A percentile compares a stretch with the other conserved stretches of the same genome.
These are phyloP conservation scores for Sinentomon sp. DNA, from an alignment of 2,888 invertebrate species.

Conservation along the genomic window DNA sequence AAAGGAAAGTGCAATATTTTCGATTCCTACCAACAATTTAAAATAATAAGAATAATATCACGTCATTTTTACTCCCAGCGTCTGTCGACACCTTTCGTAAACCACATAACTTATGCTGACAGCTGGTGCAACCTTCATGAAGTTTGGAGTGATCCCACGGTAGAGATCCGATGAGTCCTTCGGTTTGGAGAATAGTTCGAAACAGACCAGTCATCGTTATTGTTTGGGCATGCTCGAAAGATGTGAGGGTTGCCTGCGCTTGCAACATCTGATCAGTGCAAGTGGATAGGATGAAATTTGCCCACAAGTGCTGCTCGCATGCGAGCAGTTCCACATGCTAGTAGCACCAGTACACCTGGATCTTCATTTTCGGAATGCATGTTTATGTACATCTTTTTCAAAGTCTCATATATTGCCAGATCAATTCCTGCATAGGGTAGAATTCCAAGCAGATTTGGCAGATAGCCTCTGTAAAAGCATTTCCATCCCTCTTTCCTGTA, in stretches of 20 bases:
- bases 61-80: constrained; percentile 80
- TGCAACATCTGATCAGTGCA: constrained; percentile 76
- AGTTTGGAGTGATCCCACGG: constrained; percentile 90
- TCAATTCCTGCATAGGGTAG: constrained; percentile 98
- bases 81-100: constrained; percentile 71
- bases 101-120: constrained; percentile 97
- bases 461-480: constrained; percentile 85
- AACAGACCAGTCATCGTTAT: constrained; percentile 52
- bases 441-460: constrained; percentile 89
- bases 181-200: constrained; percentile 49
- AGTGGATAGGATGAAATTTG: constrained; percentile 94
- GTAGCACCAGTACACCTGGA: constrained; percentile 60
- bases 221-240: neutral
- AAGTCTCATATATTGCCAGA: constrained; percentile 69
- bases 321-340: constrained; percentile 77
- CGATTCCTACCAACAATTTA: too few species aligned
- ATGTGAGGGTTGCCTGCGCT: constrained; percentile 2
- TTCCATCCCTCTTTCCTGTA: constrained; percentile 53
- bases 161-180: constrained; percentile 78
- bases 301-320: constrained; percentile 86
- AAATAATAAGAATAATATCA: too few species aligned
- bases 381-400: constrained; percentile 17
- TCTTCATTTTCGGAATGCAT: too few species aligned
- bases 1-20: too few species aligned
- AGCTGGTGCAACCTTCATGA: constrained; percentile 91